phyloP scores from a whole-genome alignment of 2,113 vertebrate genomes.

The Mionectes macconnelli region DNA sequence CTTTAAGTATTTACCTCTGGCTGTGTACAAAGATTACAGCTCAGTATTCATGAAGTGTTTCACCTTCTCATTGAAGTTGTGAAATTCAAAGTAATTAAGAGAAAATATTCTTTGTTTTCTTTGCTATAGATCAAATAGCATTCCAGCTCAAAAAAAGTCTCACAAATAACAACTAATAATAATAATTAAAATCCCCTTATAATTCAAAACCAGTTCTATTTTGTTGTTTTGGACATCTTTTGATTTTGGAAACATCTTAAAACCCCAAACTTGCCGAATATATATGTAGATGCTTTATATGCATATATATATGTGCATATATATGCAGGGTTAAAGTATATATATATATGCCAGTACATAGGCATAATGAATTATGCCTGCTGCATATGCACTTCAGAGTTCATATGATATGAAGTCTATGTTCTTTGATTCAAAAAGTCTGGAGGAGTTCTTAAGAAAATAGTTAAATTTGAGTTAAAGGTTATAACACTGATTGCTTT shows the following conservation, averaged over 20 bases:
- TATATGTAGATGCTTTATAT: neutral
- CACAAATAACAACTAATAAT: neutral
- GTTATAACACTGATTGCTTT: neutral
- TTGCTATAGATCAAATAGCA: neutral
- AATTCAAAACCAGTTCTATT: neutral
- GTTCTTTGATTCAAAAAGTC: neutral
- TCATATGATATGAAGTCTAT: neutral
- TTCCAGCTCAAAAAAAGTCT: neutral
- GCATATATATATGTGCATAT: neutral
- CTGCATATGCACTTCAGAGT: neutral
- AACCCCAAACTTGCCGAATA: neutral
- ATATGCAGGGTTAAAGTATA: neutral
- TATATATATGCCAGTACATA: too few species aligned
- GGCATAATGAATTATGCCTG: neutral
- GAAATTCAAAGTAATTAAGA: neutral
- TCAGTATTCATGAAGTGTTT: neutral
- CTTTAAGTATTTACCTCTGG: neutral
- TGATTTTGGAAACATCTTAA: neutral
- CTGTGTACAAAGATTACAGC: neutral
- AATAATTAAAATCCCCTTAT: fast-evolving
- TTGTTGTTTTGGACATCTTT: neutral
- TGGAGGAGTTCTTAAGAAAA: neutral
- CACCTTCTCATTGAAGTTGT: neutral
- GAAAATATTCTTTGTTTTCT: neutral
- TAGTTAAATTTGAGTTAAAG: neutral